phyloP scores from a whole-genome alignment of 1,140 invertebrate genomes.

The Hyles vespertilio region DNA sequence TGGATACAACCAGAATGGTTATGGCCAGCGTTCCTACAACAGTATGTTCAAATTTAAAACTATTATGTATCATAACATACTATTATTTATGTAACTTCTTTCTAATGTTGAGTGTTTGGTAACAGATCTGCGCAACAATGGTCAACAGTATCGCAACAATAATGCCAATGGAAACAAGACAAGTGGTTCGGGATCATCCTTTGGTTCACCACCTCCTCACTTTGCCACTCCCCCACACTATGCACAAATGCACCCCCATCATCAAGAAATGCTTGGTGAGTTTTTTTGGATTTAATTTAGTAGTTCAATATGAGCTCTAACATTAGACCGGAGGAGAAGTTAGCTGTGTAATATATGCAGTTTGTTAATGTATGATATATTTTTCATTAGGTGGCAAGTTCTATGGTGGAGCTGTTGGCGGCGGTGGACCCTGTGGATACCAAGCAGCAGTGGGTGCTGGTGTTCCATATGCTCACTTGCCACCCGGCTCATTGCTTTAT shows the following conservation, averaged over 20 bases:
- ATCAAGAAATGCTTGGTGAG: constrained; percentile 66
- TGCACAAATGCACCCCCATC: constrained; percentile 63
- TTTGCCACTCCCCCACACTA: constrained; percentile 62
- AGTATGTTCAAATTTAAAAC: constrained; percentile 30
- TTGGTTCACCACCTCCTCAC: constrained; percentile 62
- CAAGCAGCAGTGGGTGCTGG: constrained; percentile 64
- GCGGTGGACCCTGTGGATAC: constrained; percentile 69
- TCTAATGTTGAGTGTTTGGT: too few species aligned
- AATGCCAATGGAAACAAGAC: constrained; percentile 56
- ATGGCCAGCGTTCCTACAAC: constrained; percentile 61
- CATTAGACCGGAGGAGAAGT: background rate
- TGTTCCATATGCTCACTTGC: constrained; percentile 65
- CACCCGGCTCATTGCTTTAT: constrained; percentile 66
- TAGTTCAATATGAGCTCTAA: background rate
- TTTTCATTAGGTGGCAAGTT: constrained; percentile 61
- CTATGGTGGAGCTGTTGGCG: constrained; percentile 67
- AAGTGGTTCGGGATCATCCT: constrained; percentile 59
- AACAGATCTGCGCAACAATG: constrained; percentile 52
- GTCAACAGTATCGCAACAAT: constrained; percentile 59
- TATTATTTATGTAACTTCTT: constrained; percentile 2
- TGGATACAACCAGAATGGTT: constrained; percentile 67
- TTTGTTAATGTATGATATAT: background rate
- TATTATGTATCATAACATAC: constrained; percentile 1
- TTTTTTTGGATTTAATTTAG: background rate
- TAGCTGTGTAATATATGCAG: background rate